Conservation (phyloP, 2,888 invertebrate genomes). For the Erpobdella octoculata region DNA sequence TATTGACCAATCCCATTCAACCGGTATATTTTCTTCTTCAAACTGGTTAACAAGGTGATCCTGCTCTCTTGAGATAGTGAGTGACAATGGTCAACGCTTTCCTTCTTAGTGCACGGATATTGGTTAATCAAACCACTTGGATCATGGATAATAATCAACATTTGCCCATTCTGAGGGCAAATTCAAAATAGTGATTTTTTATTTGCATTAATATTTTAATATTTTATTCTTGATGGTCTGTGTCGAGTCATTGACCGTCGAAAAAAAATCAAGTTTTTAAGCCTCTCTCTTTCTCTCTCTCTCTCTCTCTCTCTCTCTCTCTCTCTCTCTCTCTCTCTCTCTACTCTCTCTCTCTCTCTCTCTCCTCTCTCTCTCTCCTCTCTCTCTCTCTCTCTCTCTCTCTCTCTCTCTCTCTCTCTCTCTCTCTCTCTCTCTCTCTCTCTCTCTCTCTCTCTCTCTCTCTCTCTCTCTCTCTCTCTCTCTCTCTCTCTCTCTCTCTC, state of each 20-base stretch:
- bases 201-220: conserved; percentile 47
- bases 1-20: too few species aligned
- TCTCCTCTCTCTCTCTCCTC: conserved; percentile 5
- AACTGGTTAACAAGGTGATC: too few species aligned
- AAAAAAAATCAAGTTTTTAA: background rate
- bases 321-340: background rate
- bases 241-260: background rate
- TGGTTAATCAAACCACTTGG: too few species aligned
- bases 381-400: conserved; percentile 7
- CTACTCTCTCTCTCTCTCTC: background rate
- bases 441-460: background rate
- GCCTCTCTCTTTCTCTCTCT: background rate
- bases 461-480: background rate
- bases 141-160: too few species aligned
- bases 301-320: background rate
- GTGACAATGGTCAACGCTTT: too few species aligned
- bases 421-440: background rate
- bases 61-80: too few species aligned
- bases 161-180: too few species aligned
- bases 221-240: background rate
- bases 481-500: conserved; percentile 3
- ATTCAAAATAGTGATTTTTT: too few species aligned
- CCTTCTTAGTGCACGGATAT: too few species aligned
- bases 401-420: conserved; percentile 8
- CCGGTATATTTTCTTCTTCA: too few species aligned